Evolutionary conservation across 1,140 invertebrate species (phyloP), one percentile per base, ranked within the genome.

Genomic region (Cepaea nemoralis): DNA sequence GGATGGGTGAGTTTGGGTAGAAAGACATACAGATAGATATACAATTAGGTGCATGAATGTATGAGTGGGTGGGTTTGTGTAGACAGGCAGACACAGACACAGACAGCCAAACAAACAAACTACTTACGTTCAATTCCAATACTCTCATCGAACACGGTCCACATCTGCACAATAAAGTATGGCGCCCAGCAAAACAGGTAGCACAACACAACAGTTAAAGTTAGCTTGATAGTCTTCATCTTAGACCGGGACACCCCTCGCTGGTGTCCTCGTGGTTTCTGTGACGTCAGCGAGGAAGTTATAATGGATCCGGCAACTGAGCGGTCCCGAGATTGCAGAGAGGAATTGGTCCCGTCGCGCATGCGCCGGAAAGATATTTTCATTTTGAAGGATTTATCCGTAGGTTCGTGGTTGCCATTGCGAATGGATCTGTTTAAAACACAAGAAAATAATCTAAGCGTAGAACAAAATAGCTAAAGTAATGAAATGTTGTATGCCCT

Each of bases 211-310:
- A 96, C 95, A 0, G 94, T 93, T 39, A 96, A 90, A 0, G 95
- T 96, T 84, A 96, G 93, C 84, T 95, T 95, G 1, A 96, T 93
- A 0, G 95, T 96, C 89, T 95, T 95, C 80, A 96, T 94, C 91
- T 95, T 95, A 16, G 89, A 88, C 82, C 84, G 84, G 24, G 88
- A 88, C 33, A 88, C 84, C 3, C 85, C 77, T 27, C 83, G 82
- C 27, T 71, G 83, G 70, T 85, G 67, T 16, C 81, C 75, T 40
- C 78, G 66, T n/a, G 81, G 83, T 39, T 80, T 82, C 37, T 71
- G 70, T 22, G 48, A 37, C 0, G 27, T 73, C 22, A 22, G 33
- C 1, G 78, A 76, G 2, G 37, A 5, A 45, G 27, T 76, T 55
- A 67, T 33, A 14, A 79, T 39, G 22, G 80, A 75, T 3, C 71